A percentile compares a stretch with the other conserved stretches of the same genome.
Evolutionary conservation across 2,797 vertebrate genomes (phyloP).

Genomic region (Gymnoscopelus microlampas): DNA sequence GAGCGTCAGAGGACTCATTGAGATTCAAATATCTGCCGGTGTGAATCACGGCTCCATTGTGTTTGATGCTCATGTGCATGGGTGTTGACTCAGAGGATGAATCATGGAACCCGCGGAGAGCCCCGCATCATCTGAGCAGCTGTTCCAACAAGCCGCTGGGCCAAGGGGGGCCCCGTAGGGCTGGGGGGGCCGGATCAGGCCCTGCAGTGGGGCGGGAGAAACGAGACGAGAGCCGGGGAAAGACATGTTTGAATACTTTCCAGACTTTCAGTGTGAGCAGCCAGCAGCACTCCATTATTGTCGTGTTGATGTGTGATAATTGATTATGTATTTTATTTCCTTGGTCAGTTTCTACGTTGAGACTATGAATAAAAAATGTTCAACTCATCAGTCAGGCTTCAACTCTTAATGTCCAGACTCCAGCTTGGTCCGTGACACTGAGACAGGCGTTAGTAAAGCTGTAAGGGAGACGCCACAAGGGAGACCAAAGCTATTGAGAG

Average conservation of each 20-base stretch:
- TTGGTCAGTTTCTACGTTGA: too few relatives aligned
- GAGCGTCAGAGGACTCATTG: constrained; percentile 31
- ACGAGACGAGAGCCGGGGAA: background rate
- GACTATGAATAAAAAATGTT: too few relatives aligned
- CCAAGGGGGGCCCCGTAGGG: constrained; percentile 33
- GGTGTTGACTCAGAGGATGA: constrained; percentile 82
- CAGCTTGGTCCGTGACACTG: too few relatives aligned
- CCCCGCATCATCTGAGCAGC: constrained; percentile 80
- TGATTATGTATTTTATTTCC: too few relatives aligned
- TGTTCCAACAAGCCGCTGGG: constrained; percentile 79
- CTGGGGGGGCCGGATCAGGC: constrained; percentile 62
- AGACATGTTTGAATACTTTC: constrained; percentile 52
- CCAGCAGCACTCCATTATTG: too few relatives aligned
- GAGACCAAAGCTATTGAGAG: too few relatives aligned
- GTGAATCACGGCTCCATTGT: constrained; percentile 50
- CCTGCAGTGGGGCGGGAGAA: constrained; percentile 53
- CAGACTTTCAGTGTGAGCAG: constrained; percentile 36
- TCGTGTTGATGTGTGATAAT: too few relatives aligned
- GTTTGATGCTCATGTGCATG: constrained; percentile 49
- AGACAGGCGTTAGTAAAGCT: too few relatives aligned
- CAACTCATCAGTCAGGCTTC: too few relatives aligned
- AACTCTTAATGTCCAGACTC: too few relatives aligned
- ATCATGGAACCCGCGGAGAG: constrained; percentile 79
- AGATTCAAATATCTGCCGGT: constrained; percentile 46
- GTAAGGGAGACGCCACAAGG: too few relatives aligned